Evolutionary conservation across 2,113 vertebrate genomes (phyloP).

Genomic region (Megaceryle torquata): DNA sequence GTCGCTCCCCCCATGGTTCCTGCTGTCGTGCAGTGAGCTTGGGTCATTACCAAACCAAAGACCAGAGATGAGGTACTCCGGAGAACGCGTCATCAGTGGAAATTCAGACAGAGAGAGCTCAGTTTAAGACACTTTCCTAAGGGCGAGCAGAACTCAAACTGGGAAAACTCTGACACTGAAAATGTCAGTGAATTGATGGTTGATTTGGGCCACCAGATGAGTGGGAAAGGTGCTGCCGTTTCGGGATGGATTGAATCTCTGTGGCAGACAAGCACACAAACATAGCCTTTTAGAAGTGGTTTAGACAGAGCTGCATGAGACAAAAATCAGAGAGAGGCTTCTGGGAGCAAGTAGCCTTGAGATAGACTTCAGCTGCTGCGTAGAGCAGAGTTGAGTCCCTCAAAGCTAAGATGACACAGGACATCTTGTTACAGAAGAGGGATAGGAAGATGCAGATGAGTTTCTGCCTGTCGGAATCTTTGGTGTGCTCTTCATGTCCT

Average conservation of each 20-base stretch:
- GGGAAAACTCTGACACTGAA: background rate
- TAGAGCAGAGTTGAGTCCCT: background rate
- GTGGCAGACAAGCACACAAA: background rate
- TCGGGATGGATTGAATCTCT: background rate
- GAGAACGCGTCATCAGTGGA: background rate
- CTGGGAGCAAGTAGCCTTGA: background rate
- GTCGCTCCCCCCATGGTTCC: accelerated
- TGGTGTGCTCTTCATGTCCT: background rate
- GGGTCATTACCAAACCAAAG: background rate
- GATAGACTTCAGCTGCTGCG: background rate
- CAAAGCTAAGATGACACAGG: background rate
- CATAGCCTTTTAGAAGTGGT: background rate
- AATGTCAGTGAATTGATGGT: background rate
- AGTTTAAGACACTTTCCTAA: background rate
- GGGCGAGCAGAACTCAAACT: background rate
- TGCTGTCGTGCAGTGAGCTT: background rate
- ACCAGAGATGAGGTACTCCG: background rate
- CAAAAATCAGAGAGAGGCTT: background rate
- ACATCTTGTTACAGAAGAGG: background rate
- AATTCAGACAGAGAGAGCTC: background rate
- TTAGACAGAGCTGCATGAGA: background rate
- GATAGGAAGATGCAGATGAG: background rate
- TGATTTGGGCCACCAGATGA: background rate
- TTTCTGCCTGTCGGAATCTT: background rate
- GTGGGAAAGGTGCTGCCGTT: background rate